Evolutionary conservation across 2,113 vertebrate genomes (phyloP), one percentile per base, ranked within the genome.

Genomic region (Rhinichthys klamathensis): DNA sequence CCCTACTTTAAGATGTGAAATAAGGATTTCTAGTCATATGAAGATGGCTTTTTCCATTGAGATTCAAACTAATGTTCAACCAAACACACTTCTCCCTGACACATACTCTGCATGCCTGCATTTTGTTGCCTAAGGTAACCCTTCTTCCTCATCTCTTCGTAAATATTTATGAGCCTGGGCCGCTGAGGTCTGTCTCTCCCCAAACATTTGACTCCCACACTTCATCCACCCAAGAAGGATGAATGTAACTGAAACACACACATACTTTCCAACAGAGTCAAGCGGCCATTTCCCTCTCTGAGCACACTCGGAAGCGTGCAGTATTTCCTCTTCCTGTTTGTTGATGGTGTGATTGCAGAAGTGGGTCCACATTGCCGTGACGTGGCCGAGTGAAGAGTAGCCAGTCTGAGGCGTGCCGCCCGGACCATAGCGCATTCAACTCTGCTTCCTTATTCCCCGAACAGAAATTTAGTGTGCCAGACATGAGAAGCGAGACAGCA

Each of bases 301-400:
- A 54, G 32, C 65, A 72, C 63, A 54, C 46, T 82, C 30, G 12
- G 63, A 82, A 38, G 80, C 21, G 3, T 82, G 63, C 63, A 25
- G 49, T 18, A 11, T 72, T 70, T 82, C 80, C 80, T 72, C 65
- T 70, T 82, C 67, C 65, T 82, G 80, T 56, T 82, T 82, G 80
- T 72, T 4, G 30, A 35, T 38, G 49, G 44, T 2, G 65, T 58
- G 63, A 82, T 25, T 82, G 56, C 77, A 61, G 56, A 65, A 65
- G 78, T 41, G 7, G 58, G 56, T 81, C 79, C 44, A 69, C 27
- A 32, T 7, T 30, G 16, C 27, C 1, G 7, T 79, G 27, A 79
- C 3, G 23, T 72, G 80, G 65, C 32, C 10, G 18, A 72, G 2
- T 65, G 60, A 80, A 30, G 60, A 65, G 46, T 27, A 58, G 80